phyloP scores from a whole-genome alignment of 2,797 vertebrate species.

The Chaunax sp. region DNA sequence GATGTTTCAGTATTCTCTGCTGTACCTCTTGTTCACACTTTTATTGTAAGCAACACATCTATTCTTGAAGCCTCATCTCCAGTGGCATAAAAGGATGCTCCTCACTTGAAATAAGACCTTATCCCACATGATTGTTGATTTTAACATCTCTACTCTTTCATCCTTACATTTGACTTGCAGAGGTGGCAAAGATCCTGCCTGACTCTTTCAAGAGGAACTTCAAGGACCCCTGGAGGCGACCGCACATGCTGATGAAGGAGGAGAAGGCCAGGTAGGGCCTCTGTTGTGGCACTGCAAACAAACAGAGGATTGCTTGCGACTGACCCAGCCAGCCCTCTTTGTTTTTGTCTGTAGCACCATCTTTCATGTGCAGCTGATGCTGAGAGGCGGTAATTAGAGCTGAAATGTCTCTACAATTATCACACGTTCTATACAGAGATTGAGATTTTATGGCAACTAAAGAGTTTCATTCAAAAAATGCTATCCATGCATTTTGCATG shows the following conservation, averaged over 20 bases:
- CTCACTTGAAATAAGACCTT: not conserved
- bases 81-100: slow-evolving; percentile 54
- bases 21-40: slow-evolving; percentile 25
- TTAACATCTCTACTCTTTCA: slow-evolving; percentile 6
- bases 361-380: slow-evolving; percentile 26
- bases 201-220: slow-evolving; percentile 87
- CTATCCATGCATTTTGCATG: not conserved
- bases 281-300: slow-evolving; percentile 30
- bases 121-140: not conserved
- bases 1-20: slow-evolving; percentile 33
- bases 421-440: not conserved
- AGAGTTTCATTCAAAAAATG: not conserved
- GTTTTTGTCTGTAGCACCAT: slow-evolving; percentile 14
- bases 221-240: slow-evolving; percentile 88
- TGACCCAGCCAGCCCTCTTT: slow-evolving; percentile 29
- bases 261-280: slow-evolving; percentile 82
- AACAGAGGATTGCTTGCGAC: slow-evolving; percentile 15
- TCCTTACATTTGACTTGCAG: slow-evolving; percentile 63
- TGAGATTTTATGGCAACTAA: not conserved
- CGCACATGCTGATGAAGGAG: slow-evolving; percentile 83
- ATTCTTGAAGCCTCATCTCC: slow-evolving; percentile 44
- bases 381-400: slow-evolving; percentile 35
- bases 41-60: slow-evolving; percentile 46
- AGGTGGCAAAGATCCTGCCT: slow-evolving; percentile 89
- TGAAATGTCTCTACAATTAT: slow-evolving; percentile 1